Base-by-base conservation (phyloP, 2,113 vertebrate genomes). In the Anoplopoma fimbria region DNA sequence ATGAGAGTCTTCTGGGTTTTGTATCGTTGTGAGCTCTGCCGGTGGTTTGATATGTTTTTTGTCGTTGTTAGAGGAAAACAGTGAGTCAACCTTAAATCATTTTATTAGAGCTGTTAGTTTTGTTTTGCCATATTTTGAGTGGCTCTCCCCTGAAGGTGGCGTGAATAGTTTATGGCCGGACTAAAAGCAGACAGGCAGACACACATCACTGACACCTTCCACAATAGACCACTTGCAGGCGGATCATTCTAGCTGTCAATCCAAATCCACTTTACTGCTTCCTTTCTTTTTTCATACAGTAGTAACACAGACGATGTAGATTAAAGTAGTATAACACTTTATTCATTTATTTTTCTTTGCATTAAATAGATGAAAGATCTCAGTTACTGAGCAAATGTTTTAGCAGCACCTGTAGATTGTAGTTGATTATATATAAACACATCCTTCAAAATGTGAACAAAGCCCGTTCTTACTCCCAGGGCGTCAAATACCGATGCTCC, bases 181-280 rank as follows among this genome's bases (percentile, higher is more conserved):
- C 13, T 55, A 25, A 58, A 69, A 75, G 25, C 47, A 55, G 14
- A 4, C 23, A 67, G 12, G 61, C 13, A 4, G 42, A 69, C 53
- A 17, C 42, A 40, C 47, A 53, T 74, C 49, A 49, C n/a, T 29
- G 61, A 36, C 27, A 57, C 36, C 60, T 53, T 13, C 45, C n/a
- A 80, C 29, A 10, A 65, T 81, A 17, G 2, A 75, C 19, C 75
- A 45, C 49, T 60, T 25, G 10, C 33, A 9, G 10, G 21, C 15
- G 57, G 68, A 83, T 77, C 69, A 60, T 76, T 69, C 29, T 19
- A 2, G 1, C 14, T 53, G 33, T 76, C 71, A 63, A 4, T 76
- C 29, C 4, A 58, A 51, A 79, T 69, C 29, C 19, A 36, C 9
- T 72, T 77, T 36, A n/a, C 21, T 40, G 31, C 21, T 36, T 67